Conservation (phyloP, 1,140 invertebrate genomes). For the Pseudomyrmex flavicornis region DNA sequence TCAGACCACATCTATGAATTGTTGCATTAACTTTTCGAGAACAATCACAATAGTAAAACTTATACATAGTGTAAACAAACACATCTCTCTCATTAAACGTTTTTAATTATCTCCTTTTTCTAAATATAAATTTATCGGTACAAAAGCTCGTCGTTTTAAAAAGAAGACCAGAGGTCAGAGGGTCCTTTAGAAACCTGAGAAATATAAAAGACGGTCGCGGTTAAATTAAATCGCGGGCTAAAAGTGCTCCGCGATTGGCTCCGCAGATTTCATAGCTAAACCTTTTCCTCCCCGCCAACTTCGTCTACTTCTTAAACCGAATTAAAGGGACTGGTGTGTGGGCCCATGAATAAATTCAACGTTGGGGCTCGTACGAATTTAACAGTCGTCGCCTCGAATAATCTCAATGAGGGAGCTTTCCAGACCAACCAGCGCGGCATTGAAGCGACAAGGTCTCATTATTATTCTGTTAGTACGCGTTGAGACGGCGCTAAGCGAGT, state of each 20-base stretch:
- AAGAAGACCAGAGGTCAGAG: neutral
- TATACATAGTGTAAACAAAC: neutral
- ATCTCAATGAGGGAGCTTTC: conserved; percentile 40
- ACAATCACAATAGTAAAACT: neutral
- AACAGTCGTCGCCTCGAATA: conserved; percentile 51
- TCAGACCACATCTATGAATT: neutral
- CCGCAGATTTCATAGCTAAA: conserved; percentile 44
- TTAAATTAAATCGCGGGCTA: conserved; percentile 35
- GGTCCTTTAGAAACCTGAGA: neutral
- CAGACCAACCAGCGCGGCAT: conserved; percentile 14
- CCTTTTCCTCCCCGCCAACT: too few species aligned
- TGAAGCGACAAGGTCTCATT: conserved; percentile 70
- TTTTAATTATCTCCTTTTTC: too few species aligned
- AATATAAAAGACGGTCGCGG: neutral
- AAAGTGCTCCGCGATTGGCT: conserved; percentile 20
- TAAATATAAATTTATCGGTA: too few species aligned
- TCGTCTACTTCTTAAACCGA: conserved; percentile 28
- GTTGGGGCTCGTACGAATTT: conserved; percentile 60
- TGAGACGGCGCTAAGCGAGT: conserved; percentile 74
- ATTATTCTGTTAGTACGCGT: conserved; percentile 75
- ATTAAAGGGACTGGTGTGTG: conserved; percentile 25
- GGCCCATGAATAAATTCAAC: conserved; percentile 62
- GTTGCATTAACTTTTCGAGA: neutral
- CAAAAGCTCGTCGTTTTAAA: too few species aligned
- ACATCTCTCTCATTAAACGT: too few species aligned